These are phyloP conservation scores for Scalopus aquaticus DNA, from an alignment of 2,113 vertebrate species.

Conservation along the genomic window DNA sequence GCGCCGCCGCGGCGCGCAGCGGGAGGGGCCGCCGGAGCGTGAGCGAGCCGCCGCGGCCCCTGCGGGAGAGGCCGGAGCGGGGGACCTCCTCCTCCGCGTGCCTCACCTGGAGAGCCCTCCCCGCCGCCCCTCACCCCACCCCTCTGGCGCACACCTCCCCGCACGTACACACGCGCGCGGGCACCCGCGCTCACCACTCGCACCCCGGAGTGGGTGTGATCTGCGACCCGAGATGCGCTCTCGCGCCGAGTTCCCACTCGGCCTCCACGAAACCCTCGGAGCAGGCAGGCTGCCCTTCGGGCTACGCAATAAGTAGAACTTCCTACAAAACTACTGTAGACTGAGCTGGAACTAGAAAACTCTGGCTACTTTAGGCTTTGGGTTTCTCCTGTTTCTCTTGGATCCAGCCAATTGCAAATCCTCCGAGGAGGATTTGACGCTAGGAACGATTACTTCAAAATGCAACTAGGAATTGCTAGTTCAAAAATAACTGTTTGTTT, in stretches of 20 bases:
- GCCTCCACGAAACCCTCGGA: neutral
- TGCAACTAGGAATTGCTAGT: neutral
- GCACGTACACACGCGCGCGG: slow-evolving; percentile 60
- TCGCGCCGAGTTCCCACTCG: slow-evolving; percentile 1
- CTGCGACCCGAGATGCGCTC: slow-evolving; percentile 40
- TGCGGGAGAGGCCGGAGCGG: neutral
- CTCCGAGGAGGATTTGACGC: neutral
- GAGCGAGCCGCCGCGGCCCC: neutral
- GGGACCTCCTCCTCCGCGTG: neutral
- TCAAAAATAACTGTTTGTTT: neutral
- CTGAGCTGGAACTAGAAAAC: neutral
- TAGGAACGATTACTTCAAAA: neutral
- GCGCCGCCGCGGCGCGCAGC: slow-evolving; percentile 10
- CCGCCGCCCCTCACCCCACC: slow-evolving; percentile 53
- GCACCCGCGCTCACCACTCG: slow-evolving; percentile 10
- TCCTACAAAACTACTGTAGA: neutral
- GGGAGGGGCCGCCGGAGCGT: neutral
- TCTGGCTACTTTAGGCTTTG: neutral
- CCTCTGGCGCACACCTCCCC: slow-evolving; percentile 70
- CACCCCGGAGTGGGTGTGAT: slow-evolving; percentile 50
- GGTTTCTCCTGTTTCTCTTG: neutral
- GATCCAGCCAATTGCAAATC: neutral
- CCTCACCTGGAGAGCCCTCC: slow-evolving; percentile 52
- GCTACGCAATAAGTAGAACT: neutral
- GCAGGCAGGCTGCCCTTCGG: neutral